These are phyloP conservation scores for Drosophila parabipectinata DNA, from an alignment of 1,140 invertebrate genomes.

Conservation along the genomic window DNA sequence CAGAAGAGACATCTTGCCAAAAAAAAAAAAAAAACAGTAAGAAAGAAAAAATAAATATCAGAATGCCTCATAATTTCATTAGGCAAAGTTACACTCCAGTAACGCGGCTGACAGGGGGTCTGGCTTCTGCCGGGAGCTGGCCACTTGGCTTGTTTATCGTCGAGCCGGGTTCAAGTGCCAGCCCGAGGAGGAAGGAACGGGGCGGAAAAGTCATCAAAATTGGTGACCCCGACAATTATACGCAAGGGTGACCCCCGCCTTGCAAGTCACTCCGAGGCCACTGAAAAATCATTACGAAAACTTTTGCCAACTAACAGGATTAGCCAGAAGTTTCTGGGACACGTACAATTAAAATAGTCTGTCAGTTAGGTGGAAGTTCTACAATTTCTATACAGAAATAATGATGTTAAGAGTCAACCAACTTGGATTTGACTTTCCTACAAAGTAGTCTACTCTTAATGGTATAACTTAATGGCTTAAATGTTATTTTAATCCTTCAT, in stretches of 20 bases:
- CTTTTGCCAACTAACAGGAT: constrained; percentile 44
- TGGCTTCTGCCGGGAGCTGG: constrained; percentile 7
- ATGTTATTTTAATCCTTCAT: background rate
- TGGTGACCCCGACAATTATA: constrained; percentile 49
- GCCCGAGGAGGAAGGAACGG: background rate
- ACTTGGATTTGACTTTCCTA: background rate
- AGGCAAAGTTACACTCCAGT: constrained; percentile 57
- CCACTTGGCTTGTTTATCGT: constrained; percentile 52
- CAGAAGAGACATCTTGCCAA: constrained; percentile 50
- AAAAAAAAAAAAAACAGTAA: constrained; percentile 21
- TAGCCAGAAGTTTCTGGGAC: constrained; percentile 14
- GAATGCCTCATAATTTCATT: constrained; percentile 61
- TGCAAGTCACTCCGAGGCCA: constrained; percentile 29
- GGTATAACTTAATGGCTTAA: no score
- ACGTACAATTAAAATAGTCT: background rate
- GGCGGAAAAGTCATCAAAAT: constrained; percentile 41
- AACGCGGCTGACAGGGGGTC: constrained; percentile 28
- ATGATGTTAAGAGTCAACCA: background rate
- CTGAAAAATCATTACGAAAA: constrained; percentile 42
- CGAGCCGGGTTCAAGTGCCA: constrained; percentile 4
- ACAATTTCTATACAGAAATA: constrained; percentile 24
- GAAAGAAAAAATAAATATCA: constrained; percentile 9
- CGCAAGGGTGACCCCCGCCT: constrained; percentile 23
- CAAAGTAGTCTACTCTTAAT: no score
- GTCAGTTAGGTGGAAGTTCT: background rate